Base-by-base conservation (phyloP, 1,140 invertebrate genomes). In the Sycobia sp. region DNA sequence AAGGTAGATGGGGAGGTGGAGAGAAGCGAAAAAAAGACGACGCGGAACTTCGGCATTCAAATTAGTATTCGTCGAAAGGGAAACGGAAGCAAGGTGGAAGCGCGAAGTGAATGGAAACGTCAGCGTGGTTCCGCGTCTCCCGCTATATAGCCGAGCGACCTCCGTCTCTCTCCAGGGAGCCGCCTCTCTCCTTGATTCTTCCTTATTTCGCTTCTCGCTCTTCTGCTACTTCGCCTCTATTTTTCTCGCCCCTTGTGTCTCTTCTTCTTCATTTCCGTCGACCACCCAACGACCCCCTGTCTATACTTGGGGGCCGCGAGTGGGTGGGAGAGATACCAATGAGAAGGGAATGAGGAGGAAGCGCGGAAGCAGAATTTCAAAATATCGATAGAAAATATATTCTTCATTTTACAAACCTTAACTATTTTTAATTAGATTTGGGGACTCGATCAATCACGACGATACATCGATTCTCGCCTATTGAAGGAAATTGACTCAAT, bases 381-480 rank as follows among this genome's bases (percentile, higher is more conserved):
- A n/a, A n/a, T n/a, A n/a, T n/a, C n/a, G n/a, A 53, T 51, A 44
- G 43, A 62, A 62, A 39, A 62, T 46, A 54, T 62, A 62, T 54
- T 62, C 43, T 62, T 54, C 60, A 62, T 54, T 62, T 62, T 55
- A 41, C 51, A 47, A 55, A 41, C 36, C 39, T 18, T 55, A 62
- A 62, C 51, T 62, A 62, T 62, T 62, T 53, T 62, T 62, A 62
- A 62, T 62, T 62, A 43, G n/a, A 29, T 62, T 55, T 49, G 29
- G 20, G 46, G 25, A 20, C 58, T 20, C 1, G 11, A n/a, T n/a
- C n/a, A n/a, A n/a, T n/a, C n/a, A n/a, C n/a, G n/a, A n/a, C n/a
- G n/a, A n/a, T n/a, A n/a, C n/a, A n/a, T n/a, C n/a, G n/a, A n/a
- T n/a, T 25, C 47, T 55, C 27, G n/a, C 14, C 16, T 18, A 9